A percentile compares a stretch with the other conserved stretches of the same genome.
phyloP scores from a whole-genome alignment of 2,888 invertebrate species.

The Dendrolimus pini region DNA sequence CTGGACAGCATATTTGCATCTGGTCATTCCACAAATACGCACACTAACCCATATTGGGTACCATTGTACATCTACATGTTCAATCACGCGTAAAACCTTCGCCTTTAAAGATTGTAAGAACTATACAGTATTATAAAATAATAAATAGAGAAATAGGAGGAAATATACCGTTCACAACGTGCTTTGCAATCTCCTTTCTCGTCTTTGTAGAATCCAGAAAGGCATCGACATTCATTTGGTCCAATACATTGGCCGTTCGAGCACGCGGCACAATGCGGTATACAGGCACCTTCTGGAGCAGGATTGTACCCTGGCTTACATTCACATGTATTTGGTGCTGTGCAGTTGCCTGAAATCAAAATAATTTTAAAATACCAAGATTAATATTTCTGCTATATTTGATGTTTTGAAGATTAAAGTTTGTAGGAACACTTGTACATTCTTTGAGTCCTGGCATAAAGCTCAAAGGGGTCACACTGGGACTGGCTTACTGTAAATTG shows the following conservation, averaged over 20 bases:
- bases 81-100: neutral
- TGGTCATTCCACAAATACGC: too few relatives aligned
- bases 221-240: constrained; percentile 73
- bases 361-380: neutral
- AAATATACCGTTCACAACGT: constrained; percentile 50
- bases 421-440: too few relatives aligned
- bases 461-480: too few relatives aligned
- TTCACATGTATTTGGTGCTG: constrained; percentile 72
- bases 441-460: too few relatives aligned
- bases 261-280: constrained; percentile 35
- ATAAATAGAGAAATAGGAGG: constrained; percentile 22
- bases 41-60: constrained; percentile 6
- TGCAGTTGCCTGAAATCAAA: constrained; percentile 67
- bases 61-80: constrained; percentile 3
- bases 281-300: constrained; percentile 52
- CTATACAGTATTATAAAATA: constrained; percentile 5
- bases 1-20: too few relatives aligned
- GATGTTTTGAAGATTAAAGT: too few relatives aligned
- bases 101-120: constrained; percentile 8
- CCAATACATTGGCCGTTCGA: constrained; percentile 44
- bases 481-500: too few relatives aligned
- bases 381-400: too few relatives aligned
- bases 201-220: constrained; percentile 31
- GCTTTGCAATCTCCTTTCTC: constrained; percentile 37
- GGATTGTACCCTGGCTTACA: constrained; percentile 71